A percentile compares a stretch with the other conserved stretches of the same genome.
Conservation (phyloP, 92 coral and sea anemone species). For the Paramuricea clavata region DNA sequence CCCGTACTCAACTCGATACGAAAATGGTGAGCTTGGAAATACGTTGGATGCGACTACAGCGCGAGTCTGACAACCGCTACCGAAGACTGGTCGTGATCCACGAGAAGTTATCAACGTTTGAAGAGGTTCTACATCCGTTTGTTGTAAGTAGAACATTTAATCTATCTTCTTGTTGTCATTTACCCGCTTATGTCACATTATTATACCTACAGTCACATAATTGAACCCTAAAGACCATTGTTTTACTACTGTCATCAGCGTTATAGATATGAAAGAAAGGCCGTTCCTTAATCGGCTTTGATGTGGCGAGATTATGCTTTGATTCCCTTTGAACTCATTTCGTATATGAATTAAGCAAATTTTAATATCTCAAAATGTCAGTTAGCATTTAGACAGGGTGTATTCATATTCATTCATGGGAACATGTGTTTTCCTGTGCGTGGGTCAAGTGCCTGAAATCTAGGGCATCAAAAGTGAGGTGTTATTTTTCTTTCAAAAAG, state of each 20-base stretch:
- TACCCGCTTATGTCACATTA: background rate
- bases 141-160: slow-evolving; percentile 72
- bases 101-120: slow-evolving; percentile 92
- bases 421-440: background rate
- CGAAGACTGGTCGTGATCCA: slow-evolving; percentile 95
- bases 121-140: slow-evolving; percentile 94
- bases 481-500: background rate
- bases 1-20: slow-evolving; percentile 87
- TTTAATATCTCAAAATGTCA: background rate
- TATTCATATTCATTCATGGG: background rate
- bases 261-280: background rate
- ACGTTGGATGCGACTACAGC: slow-evolving; percentile 94
- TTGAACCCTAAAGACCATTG: background rate
- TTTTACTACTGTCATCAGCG: background rate
- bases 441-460: background rate
- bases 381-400: slow-evolving; percentile 8
- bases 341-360: background rate
- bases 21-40: slow-evolving; percentile 96
- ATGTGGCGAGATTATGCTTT: background rate
- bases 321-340: background rate
- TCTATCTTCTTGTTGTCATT: background rate
- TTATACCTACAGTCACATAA: background rate
- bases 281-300: background rate
- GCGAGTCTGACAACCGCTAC: slow-evolving; percentile 97
- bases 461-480: background rate